A percentile compares a stretch with the other conserved stretches of the same genome.
phyloP scores from a whole-genome alignment of 2,888 invertebrate genomes.

The Branchellion lobata region DNA sequence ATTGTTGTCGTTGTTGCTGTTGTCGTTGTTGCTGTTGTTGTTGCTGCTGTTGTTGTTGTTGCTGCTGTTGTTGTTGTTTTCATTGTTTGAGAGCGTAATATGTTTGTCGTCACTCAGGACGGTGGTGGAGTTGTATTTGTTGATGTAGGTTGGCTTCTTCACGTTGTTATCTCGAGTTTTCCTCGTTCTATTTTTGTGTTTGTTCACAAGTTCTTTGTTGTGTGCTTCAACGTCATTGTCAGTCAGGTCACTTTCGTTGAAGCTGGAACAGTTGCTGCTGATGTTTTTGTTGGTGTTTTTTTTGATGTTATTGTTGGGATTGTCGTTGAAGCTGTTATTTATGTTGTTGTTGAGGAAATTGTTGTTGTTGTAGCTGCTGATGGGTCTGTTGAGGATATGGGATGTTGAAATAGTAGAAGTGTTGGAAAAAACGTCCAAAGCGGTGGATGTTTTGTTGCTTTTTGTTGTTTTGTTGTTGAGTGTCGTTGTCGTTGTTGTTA shows the following conservation, averaged over 20 bases:
- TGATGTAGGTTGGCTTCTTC: neutral
- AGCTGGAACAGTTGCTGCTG: neutral
- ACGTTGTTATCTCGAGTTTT: neutral
- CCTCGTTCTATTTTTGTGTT: neutral
- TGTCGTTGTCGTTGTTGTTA: neutral
- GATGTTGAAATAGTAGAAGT: neutral
- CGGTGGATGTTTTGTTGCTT: neutral
- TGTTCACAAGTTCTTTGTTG: neutral
- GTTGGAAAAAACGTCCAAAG: neutral
- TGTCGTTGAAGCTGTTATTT: neutral
- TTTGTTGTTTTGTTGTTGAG: no score
- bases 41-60: no score
- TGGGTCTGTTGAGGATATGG: neutral
- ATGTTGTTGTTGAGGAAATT: neutral
- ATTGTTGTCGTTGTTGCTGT: no score
- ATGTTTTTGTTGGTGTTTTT: neutral
- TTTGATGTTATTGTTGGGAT: no score
- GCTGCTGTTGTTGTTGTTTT: no score
- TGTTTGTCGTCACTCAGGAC: conserved; percentile 1
- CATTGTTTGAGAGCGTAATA: neutral
- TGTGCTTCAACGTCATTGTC: neutral
- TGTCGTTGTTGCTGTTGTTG: no score
- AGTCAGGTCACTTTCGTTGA: neutral
- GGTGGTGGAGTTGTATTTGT: conserved; percentile 8
- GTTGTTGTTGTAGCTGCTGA: conserved; percentile 1